A percentile compares a stretch with the other conserved stretches of the same genome.
phyloP scores from a whole-genome alignment of 2,113 vertebrate species.

The Ctenomys sociabilis region DNA sequence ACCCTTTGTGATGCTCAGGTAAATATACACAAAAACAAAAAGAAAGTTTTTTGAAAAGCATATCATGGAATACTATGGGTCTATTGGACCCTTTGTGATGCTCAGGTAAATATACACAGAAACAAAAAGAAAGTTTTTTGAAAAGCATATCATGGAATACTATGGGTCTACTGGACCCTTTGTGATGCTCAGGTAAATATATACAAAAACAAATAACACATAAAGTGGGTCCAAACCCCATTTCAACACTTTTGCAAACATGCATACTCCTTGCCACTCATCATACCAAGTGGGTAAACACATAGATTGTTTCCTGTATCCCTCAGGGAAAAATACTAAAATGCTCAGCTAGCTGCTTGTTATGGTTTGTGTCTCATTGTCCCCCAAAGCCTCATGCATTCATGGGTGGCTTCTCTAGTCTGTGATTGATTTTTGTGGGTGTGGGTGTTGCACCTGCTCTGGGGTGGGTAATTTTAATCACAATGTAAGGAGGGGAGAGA shows the following conservation, averaged over 20 bases:
- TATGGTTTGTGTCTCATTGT: too few species aligned
- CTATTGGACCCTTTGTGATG: background rate
- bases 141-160: background rate
- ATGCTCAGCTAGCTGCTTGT: background rate
- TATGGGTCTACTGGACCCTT: background rate
- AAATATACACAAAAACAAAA: background rate
- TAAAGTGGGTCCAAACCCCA: background rate
- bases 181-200: background rate
- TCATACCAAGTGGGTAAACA: background rate
- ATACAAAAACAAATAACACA: background rate
- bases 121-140: too few species aligned
- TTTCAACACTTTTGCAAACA: background rate
- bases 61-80: background rate
- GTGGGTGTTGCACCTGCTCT: too few species aligned
- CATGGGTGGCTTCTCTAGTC: too few species aligned
- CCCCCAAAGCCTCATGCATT: too few species aligned
- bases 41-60: background rate
- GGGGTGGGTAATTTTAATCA: too few species aligned
- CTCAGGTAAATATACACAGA: background rate
- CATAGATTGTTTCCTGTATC: background rate
- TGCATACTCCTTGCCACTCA: background rate
- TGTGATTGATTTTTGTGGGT: too few species aligned
- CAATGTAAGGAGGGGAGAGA: too few species aligned
- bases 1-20: background rate
- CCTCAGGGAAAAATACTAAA: background rate